phyloP scores from a whole-genome alignment of 2,888 invertebrate genomes.

The Hirtodrosophila confusa region DNA sequence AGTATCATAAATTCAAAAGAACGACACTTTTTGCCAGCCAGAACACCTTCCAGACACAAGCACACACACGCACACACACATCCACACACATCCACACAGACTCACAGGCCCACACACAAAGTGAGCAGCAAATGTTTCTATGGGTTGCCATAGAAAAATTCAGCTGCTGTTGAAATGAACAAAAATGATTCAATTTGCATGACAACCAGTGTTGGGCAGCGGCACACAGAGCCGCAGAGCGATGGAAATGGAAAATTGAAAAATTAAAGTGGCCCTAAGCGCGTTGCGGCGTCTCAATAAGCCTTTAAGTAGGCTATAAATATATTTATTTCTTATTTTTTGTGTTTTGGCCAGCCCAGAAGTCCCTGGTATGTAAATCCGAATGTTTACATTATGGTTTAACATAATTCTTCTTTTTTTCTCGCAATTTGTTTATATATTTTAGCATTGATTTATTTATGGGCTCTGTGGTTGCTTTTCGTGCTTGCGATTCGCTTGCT shows the following conservation, averaged over 20 bases:
- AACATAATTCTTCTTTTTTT: slow-evolving; percentile 40
- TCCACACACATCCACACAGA: too few species aligned
- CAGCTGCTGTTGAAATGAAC: slow-evolving; percentile 51
- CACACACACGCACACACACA: background rate
- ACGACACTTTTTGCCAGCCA: slow-evolving; percentile 52
- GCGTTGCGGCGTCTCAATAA: slow-evolving; percentile 42
- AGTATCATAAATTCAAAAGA: slow-evolving; percentile 67
- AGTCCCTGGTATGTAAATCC: slow-evolving; percentile 46
- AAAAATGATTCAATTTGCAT: slow-evolving; percentile 70
- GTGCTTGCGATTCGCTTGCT: slow-evolving; percentile 14
- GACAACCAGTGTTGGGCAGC: slow-evolving; percentile 51
- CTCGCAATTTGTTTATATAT: slow-evolving; percentile 36
- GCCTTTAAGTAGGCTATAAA: slow-evolving; percentile 65
- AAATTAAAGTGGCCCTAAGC: slow-evolving; percentile 66
- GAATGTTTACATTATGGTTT: slow-evolving; percentile 55
- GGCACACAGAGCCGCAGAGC: slow-evolving; percentile 25
- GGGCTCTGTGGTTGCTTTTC: slow-evolving; percentile 19
- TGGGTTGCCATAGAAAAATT: slow-evolving; percentile 41
- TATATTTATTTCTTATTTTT: slow-evolving; percentile 25
- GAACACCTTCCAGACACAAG: slow-evolving; percentile 38
- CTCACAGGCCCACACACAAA: background rate
- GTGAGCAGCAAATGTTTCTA: background rate
- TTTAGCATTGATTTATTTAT: slow-evolving; percentile 62
- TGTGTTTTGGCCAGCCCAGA: slow-evolving; percentile 1
- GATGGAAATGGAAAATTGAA: slow-evolving; percentile 58